phyloP scores from a whole-genome alignment of 2,888 invertebrate genomes.

The Bellardia bayeri region DNA sequence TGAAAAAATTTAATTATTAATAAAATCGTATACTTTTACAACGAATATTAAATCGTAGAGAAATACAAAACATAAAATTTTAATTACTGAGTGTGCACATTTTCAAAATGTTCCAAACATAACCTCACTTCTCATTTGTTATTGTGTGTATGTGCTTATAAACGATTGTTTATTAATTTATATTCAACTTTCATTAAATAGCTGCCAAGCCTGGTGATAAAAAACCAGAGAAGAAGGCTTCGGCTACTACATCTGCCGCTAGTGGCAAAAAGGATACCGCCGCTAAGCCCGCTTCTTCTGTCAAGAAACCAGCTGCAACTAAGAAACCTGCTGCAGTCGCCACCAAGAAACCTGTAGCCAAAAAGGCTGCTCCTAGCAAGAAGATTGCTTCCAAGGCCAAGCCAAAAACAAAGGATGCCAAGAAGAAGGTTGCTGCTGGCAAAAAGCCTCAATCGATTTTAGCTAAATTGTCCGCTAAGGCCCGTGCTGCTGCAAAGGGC shows the following conservation, averaged over 20 bases:
- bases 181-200: conserved; percentile 39
- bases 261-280: conserved; percentile 82
- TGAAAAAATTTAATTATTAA: not conserved
- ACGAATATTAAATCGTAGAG: not conserved
- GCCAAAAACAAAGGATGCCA: conserved; percentile 81
- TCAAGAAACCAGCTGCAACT: conserved; percentile 78
- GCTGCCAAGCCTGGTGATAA: conserved; percentile 87
- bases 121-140: conserved; percentile 76
- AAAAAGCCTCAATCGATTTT: conserved; percentile 83
- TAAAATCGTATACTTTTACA: not conserved
- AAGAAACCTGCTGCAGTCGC: conserved; percentile 79
- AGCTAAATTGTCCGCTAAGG: conserved; percentile 84
- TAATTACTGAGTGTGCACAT: not conserved
- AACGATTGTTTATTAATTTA: not conserved
- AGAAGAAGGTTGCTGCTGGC: conserved; percentile 81
- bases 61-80: conserved; percentile 2
- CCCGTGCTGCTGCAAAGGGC: conserved; percentile 82
- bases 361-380: conserved; percentile 80
- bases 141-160: not conserved
- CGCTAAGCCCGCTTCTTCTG: conserved; percentile 81
- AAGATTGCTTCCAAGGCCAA: conserved; percentile 82
- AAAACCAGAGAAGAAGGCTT: conserved; percentile 85
- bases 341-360: conserved; percentile 85
- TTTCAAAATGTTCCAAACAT: conserved; percentile 42
- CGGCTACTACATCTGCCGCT: conserved; percentile 84